Percentiles rank a stretch among this genome's conserved stretches.
These are phyloP conservation scores for Hirtodrosophila duncani DNA, from an alignment of 2,888 invertebrate species.

Conservation along the genomic window DNA sequence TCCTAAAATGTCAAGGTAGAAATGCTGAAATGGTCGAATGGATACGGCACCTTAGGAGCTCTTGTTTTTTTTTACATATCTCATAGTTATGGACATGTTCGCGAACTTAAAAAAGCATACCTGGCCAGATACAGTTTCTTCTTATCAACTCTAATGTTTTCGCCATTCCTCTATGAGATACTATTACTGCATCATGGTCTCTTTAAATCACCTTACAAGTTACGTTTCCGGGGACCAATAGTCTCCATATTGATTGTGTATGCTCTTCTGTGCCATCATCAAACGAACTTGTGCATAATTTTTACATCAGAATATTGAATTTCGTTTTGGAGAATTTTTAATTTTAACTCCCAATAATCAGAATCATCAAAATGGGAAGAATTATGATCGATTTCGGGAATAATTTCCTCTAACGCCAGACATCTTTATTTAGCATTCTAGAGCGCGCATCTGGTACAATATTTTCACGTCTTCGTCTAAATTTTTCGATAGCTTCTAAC, in stretches of 20 bases:
- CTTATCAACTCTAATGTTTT: background rate
- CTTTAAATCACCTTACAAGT: too few species aligned
- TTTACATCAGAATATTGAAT: background rate
- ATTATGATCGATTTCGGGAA: background rate
- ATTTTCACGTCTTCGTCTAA: background rate
- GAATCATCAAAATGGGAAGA: background rate
- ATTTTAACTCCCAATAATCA: background rate
- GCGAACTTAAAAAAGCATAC: too few species aligned
- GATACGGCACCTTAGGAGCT: background rate
- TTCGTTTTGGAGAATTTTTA: background rate
- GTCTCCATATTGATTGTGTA: background rate
- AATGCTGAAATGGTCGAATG: background rate
- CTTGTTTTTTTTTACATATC: too few species aligned
- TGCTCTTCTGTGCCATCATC: background rate
- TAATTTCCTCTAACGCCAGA: background rate
- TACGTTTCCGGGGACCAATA: too few species aligned
- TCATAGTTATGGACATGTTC: too few species aligned
- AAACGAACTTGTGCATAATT: background rate
- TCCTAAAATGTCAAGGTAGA: too few species aligned
- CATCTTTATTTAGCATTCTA: background rate
- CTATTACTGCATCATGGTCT: background rate
- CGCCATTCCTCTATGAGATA: background rate
- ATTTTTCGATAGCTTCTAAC: background rate
- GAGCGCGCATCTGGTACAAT: background rate
- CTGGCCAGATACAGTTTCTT: background rate